phyloP scores from a whole-genome alignment of 2,888 invertebrate species.

The Hermodice carunculata region DNA sequence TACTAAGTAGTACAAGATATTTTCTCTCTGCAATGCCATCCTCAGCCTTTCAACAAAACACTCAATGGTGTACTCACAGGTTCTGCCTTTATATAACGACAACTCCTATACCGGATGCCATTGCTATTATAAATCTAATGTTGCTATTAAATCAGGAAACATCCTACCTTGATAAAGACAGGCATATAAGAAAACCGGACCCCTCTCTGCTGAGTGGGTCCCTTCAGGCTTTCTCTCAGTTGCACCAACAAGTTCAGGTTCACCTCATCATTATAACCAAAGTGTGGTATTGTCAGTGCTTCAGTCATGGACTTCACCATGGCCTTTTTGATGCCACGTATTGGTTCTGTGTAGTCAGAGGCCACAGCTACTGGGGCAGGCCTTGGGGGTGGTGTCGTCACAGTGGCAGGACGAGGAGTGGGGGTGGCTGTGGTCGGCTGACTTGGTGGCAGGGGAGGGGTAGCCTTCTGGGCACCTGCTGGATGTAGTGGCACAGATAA shows the following conservation, averaged over 20 bases:
- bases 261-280: slow-evolving; percentile 94
- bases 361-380: slow-evolving; percentile 37
- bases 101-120: too few relatives aligned
- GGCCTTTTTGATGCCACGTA: slow-evolving; percentile 87
- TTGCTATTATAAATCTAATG: too few relatives aligned
- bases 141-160: too few relatives aligned
- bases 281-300: slow-evolving; percentile 85
- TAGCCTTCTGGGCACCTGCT: background rate
- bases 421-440: too few relatives aligned
- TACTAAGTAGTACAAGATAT: background rate
- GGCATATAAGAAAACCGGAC: slow-evolving; percentile 93
- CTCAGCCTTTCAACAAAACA: too few relatives aligned
- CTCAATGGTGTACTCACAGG: too few relatives aligned
- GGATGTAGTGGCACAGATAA: too few relatives aligned
- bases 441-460: slow-evolving; percentile 14
- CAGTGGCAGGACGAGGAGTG: slow-evolving; percentile 21
- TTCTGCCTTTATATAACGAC: too few relatives aligned
- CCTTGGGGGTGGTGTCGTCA: slow-evolving; percentile 13
- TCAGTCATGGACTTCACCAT: slow-evolving; percentile 98
- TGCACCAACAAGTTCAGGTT: slow-evolving; percentile 82
- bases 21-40: too few relatives aligned
- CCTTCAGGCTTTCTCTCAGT: slow-evolving; percentile 78
- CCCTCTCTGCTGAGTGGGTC: slow-evolving; percentile 71
- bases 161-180: slow-evolving; percentile 87
- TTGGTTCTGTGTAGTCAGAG: slow-evolving; percentile 75